These are phyloP conservation scores for Cisticola juncidis DNA, from an alignment of 2,113 vertebrate species.

Conservation along the genomic window DNA sequence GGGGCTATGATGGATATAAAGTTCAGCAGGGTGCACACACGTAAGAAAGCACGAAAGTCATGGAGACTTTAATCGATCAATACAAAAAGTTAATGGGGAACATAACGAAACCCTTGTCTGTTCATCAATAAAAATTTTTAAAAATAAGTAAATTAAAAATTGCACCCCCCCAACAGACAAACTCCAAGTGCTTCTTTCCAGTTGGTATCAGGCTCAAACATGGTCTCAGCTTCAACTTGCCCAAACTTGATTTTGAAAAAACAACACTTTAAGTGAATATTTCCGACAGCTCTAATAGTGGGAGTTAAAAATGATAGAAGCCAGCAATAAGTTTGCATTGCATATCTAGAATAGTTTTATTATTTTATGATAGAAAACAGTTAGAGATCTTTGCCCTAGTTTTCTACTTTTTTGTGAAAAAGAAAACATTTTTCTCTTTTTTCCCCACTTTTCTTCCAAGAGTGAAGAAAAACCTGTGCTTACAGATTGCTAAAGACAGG, in stretches of 20 bases:
- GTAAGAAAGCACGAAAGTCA: not conserved
- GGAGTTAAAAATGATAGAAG: not conserved
- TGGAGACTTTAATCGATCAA: not conserved
- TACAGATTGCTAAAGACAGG: not conserved
- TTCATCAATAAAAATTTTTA: not conserved
- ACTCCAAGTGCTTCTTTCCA: not conserved
- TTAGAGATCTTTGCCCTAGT: not conserved
- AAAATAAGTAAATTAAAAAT: not conserved
- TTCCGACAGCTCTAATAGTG: not conserved
- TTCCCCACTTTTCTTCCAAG: not conserved
- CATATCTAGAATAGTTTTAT: not conserved
- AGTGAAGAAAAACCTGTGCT: not conserved
- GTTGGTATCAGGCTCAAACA: not conserved
- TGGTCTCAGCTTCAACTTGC: not conserved
- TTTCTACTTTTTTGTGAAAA: not conserved
- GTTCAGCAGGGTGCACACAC: not conserved
- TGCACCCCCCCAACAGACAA: not conserved
- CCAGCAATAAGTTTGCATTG: not conserved
- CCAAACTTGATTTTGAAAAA: not conserved
- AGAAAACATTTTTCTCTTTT: not conserved
- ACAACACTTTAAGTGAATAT: not conserved
- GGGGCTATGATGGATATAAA: not conserved
- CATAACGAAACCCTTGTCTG: not conserved
- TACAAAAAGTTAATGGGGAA: not conserved
- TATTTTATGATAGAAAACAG: not conserved